Conservation (phyloP, 2,888 invertebrate species). For the Allophyes oxyacanthae region DNA sequence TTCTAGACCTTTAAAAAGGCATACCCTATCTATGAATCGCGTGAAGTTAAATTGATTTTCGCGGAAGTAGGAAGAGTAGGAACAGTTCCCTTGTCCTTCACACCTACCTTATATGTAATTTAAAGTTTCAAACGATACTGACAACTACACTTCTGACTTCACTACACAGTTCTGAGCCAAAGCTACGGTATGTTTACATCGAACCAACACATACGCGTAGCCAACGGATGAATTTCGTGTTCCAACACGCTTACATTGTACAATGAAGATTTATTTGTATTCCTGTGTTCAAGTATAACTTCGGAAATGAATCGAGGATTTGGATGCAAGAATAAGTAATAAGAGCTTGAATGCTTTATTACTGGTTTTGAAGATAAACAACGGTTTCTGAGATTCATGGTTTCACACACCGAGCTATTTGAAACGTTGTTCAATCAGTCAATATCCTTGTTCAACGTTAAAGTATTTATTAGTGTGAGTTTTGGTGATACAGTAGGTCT, state of each 20-base stretch:
- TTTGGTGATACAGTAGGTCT: too few species aligned
- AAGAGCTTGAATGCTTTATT: conserved; percentile 14
- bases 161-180: conserved; percentile 21
- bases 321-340: conserved; percentile 35
- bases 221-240: conserved; percentile 46
- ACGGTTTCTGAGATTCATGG: too few species aligned
- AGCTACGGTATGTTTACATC: conserved; percentile 40
- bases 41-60: too few species aligned
- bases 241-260: conserved; percentile 47
- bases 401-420: too few species aligned
- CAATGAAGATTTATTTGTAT: conserved; percentile 56
- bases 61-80: too few species aligned
- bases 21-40: too few species aligned
- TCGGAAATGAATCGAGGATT: conserved; percentile 41
- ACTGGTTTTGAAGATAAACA: conserved; percentile 10
- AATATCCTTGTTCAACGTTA: too few species aligned
- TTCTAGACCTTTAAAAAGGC: too few species aligned
- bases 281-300: conserved; percentile 40
- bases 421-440: too few species aligned
- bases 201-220: conserved; percentile 26
- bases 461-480: too few species aligned
- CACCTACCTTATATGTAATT: conserved; percentile 16
- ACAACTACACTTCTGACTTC: conserved; percentile 36
- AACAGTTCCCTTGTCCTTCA: background rate
- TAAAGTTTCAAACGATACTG: conserved; percentile 26